Evolutionary conservation across 35 echinoderm and acorn worm species (phyloP), one percentile per base, ranked within the genome.

Genomic region (Lytechinus pictus): DNA sequence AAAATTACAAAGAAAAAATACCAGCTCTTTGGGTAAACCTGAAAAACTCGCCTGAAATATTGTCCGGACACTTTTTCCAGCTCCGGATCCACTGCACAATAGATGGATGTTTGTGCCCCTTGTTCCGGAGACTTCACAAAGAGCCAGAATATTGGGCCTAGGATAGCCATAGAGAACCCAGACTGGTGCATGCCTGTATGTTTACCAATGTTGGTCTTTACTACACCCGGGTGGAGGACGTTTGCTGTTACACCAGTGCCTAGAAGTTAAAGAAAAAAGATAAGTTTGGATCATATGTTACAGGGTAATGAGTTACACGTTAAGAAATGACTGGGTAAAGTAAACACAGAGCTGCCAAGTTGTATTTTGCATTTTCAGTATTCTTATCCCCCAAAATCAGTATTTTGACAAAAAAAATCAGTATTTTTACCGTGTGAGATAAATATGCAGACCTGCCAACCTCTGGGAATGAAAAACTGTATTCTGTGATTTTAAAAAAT

Each of bases 241-340:
- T 99, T 99, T 8, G 98, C 97, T 87, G 97, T 99, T 19, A 99
- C 97, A 94, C 97, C 98, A 44, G 96, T 97, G 44, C 97, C 98
- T 99, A 71, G 10, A 55, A 54, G 19, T 79, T n/a, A 44, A 44
- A 44, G 33, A 44, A 44, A 44, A 44, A 44, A 44, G 2, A 44
- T n/a, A 44, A n/a, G 66, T 0, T 79, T n/a, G 19, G 1, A 24
- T 61, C 11, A 90, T 54, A 55, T 87, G 55, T 8, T 27, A 29
- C 24, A 92, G 5, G 9, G 33, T 44, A 44, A 44, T 44, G 33
- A 44, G 33, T 44, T 44, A 44, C 2, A 44, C 2, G 33, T 44
- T 44, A 1, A 44, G 33, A 44, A 44, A 44, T 44, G 33, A 44
- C 33, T 44, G 33, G 33, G 2, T n/a, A n/a, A n/a, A n/a, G n/a